Base-by-base conservation (phyloP, 1,140 invertebrate genomes). In the Andricus grossulariae region DNA sequence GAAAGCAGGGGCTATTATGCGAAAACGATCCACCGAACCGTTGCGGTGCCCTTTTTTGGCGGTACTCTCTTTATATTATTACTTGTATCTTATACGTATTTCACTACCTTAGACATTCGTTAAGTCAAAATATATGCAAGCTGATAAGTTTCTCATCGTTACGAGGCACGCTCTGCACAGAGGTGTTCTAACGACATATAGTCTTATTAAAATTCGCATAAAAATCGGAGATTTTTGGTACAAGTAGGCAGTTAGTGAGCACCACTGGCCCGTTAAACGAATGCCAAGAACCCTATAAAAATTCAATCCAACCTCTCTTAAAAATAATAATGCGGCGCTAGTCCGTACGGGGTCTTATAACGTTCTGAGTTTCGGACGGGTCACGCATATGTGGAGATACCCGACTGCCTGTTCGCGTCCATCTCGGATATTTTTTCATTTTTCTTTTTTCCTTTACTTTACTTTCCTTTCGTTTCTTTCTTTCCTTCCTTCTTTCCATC, bases 241-340 rank as follows among this genome's bases (percentile, higher is more conserved):
- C 60, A 60, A 50, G 32, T 76, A 71, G 45, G 25, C 25, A 57
- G 16, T 50, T 32, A 55, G 77, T 83, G 83, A 83, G 84, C 74
- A 79, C 77, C 83, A 79, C 83, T 85, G 83, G 18, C 18, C 15
- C 72, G 75, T 79, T 80, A 80, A 83, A 78, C 78, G 70, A 80
- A 85, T 79, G 78, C 83, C 83, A 83, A 83, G 80, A 82, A 77
- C 79, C 83, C 83, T 85, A 83, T 85, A 85, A 85, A 85, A 85
- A 85, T 85, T 85, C 84, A 85, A 85, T 85, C 82, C 82, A 72
- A 75, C 79, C 79, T 83, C 80, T 79, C 83, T 83, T 85, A 82
- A 83, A 85, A 85, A 85, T 85, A 85, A 85, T 85, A 85, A 85
- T 75, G 83, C 79, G 82, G 73, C 83, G 81, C 82, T 85, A 78